Evolutionary conservation across 2,888 invertebrate genomes (phyloP).

Genomic region (Ligdia adustata): DNA sequence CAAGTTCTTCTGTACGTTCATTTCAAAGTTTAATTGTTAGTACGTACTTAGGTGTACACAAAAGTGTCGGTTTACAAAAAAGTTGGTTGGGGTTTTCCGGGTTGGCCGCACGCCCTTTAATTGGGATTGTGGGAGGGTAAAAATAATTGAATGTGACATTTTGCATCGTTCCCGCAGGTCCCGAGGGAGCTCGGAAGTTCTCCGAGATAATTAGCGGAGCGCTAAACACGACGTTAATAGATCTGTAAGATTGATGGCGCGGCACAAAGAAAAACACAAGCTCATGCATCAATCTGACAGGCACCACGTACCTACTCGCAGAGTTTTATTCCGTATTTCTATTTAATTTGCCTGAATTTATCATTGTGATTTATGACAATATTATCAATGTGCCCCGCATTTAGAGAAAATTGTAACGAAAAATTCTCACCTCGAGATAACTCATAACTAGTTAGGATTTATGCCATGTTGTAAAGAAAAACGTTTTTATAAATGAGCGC

Average conservation of each 20-base stretch:
- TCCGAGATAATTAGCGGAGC: constrained; percentile 67
- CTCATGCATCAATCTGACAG: constrained; percentile 73
- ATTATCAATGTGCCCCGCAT: constrained; percentile 6
- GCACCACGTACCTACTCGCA: constrained; percentile 39
- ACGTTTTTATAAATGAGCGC: too few species aligned
- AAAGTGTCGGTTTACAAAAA: constrained; percentile 1
- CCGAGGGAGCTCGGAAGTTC: constrained; percentile 53
- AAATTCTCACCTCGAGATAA: background rate
- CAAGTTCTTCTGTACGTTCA: constrained; percentile 27
- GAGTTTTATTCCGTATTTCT: constrained; percentile 34
- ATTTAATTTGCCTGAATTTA: constrained; percentile 29
- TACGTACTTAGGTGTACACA: constrained; percentile 1
- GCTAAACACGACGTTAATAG: constrained; percentile 74
- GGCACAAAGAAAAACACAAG: constrained; percentile 68
- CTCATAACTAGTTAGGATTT: too few species aligned
- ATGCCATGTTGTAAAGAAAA: too few species aligned
- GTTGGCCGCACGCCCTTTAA: constrained; percentile 12
- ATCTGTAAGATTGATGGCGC: constrained; percentile 69
- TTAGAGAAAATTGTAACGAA: background rate
- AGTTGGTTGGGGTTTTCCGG: constrained; percentile 10
- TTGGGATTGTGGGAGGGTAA: constrained; percentile 18
- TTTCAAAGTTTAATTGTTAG: constrained; percentile 17
- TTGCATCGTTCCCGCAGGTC: constrained; percentile 43
- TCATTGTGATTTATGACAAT: constrained; percentile 16
- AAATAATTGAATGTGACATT: constrained; percentile 34